Base-by-base conservation (phyloP, 2,113 vertebrate genomes). In the Neodon shergylaensis region DNA sequence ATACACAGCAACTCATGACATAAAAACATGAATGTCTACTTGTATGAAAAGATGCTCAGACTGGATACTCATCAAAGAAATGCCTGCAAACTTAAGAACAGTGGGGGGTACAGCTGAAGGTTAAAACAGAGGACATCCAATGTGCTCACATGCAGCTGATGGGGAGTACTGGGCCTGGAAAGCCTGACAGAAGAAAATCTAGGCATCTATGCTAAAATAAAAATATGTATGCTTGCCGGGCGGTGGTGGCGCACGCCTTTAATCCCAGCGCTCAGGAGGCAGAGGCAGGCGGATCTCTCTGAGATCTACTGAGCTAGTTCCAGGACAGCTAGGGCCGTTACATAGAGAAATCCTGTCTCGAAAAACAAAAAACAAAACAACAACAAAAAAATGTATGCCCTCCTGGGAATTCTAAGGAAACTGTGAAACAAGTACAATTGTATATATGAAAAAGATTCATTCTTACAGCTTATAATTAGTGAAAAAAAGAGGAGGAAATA, bases 341-440 rank as follows among this genome's bases (percentile, higher is more conserved):
- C 52, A 54, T 12, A 54, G 52, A 54, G 52, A 54, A 54, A 54
- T 16, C 52, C 52, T 54, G 52, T 54, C 14, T 54, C 52, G 3
- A 16, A 54, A 54, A 52, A 14, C 52, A 52, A 52, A 52, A 54
- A 54, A 54, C 52, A 54, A 54, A 54, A 54, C 52, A 54, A 54
- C 52, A 54, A 54, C 52, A 54, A 54, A 0, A 54, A 54, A 54
- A 54, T 17, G 26, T 0, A 26, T 2, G 12, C 1, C 52, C 42
- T 84, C 93, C 31, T 76, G 79, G 74, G 58, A 61, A 36, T 16
- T 66, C 85, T 61, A 78, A 72, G 65, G 65, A 92, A 92, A 94
- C 19, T 63, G 24, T 21, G 33, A 95, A 85, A 44, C 13, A 88
- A 81, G 77, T n/a, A 21, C 39, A 81, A 90, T 65, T n/a, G 44